Evolutionary conservation across 2,888 invertebrate species (phyloP).

Genomic region (Aphodius granarius): DNA sequence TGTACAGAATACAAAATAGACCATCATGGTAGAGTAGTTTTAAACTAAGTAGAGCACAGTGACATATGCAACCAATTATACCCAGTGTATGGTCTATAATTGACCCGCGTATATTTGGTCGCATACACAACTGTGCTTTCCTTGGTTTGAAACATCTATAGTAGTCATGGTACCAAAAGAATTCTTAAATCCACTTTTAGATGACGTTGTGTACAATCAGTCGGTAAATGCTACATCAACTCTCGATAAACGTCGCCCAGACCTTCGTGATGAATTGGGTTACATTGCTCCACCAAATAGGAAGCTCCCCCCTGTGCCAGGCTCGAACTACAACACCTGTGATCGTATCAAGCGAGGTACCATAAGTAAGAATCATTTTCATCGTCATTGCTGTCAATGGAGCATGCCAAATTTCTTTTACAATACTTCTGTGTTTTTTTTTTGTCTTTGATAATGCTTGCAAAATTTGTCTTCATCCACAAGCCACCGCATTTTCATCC

Average conservation of each 20-base stretch:
- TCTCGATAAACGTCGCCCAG: slow-evolving; percentile 80
- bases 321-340: slow-evolving; percentile 92
- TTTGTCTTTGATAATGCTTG: slow-evolving; percentile 15
- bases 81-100: too few species aligned
- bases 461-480: slow-evolving; percentile 21
- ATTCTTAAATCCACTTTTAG: too few species aligned
- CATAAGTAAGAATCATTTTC: slow-evolving; percentile 39
- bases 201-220: slow-evolving; percentile 90
- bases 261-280: slow-evolving; percentile 84
- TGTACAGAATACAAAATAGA: too few species aligned
- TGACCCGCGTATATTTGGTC: too few species aligned
- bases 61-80: too few species aligned
- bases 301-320: slow-evolving; percentile 89
- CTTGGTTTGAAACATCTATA: too few species aligned
- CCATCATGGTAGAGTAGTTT: too few species aligned
- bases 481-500: slow-evolving; percentile 27
- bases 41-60: too few species aligned
- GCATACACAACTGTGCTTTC: too few species aligned
- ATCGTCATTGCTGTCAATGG: slow-evolving; percentile 16
- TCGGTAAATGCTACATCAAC: slow-evolving; percentile 70
- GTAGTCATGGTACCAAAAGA: too few species aligned
- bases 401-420: slow-evolving; percentile 7
- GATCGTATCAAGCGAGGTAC: slow-evolving; percentile 91
- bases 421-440: background rate
- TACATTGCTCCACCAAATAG: slow-evolving; percentile 93